These are phyloP conservation scores for Tribolium madens DNA, from an alignment of 1,140 invertebrate species.

Conservation along the genomic window DNA sequence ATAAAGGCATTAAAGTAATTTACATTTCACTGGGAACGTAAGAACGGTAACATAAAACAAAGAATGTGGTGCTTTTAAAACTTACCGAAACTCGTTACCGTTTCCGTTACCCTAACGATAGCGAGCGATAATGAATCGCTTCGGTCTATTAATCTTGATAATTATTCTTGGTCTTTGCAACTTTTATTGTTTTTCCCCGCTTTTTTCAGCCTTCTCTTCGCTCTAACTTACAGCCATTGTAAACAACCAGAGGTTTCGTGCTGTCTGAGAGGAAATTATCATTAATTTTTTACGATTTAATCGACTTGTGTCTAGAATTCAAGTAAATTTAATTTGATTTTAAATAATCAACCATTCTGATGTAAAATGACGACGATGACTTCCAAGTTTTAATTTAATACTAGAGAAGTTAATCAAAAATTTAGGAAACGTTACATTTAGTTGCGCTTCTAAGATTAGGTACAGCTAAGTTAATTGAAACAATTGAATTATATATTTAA, in stretches of 20 bases:
- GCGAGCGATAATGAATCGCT: conserved; percentile 47
- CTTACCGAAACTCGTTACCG: conserved; percentile 46
- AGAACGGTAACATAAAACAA: conserved; percentile 44
- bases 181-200: conserved; percentile 46
- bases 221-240: background rate
- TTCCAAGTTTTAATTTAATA: conserved; percentile 5
- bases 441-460: background rate
- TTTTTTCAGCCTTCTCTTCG: conserved; percentile 13
- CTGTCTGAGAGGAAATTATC: no score
- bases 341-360: background rate
- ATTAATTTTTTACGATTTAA: background rate
- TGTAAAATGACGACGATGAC: background rate
- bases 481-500: background rate
- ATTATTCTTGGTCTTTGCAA: conserved; percentile 44
- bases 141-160: conserved; percentile 49
- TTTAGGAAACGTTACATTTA: background rate
- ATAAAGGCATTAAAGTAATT: conserved; percentile 19
- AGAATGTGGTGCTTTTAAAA: conserved; percentile 47
- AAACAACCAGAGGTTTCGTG: background rate
- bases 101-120: conserved; percentile 43
- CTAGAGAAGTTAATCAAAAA: conserved; percentile 13
- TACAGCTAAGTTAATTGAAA: conserved; percentile 5
- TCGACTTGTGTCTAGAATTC: background rate
- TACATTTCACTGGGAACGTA: conserved; percentile 29
- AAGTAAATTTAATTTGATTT: background rate